Conservation (phyloP, 2,888 invertebrate genomes). For the Melieria crassipennis region DNA sequence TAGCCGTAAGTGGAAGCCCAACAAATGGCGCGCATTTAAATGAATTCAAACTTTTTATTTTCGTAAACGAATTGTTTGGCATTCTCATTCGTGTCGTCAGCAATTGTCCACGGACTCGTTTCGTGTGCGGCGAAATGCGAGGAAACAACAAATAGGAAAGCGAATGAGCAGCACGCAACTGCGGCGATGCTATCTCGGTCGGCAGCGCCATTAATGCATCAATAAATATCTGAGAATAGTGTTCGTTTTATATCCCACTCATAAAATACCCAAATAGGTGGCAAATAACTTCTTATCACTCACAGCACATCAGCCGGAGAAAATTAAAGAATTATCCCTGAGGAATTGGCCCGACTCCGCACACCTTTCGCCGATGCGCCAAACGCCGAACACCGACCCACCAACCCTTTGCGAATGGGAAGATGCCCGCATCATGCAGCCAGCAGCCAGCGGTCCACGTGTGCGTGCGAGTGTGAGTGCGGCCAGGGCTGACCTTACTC, state of each 20-base stretch:
- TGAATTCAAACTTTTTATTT: background rate
- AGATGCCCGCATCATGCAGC: no score
- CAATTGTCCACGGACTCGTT: constrained; percentile 1
- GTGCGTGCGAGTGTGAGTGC: constrained; percentile 17
- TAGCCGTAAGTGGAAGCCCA: no score
- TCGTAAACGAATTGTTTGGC: background rate
- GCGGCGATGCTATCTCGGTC: background rate
- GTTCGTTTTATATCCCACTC: constrained; percentile 42
- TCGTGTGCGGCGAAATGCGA: background rate
- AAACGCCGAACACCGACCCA: background rate
- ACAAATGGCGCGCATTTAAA: background rate
- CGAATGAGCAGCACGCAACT: background rate
- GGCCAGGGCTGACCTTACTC: constrained; percentile 14
- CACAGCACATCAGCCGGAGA: constrained; percentile 53
- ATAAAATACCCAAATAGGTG: constrained; percentile 56
- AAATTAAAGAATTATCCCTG: constrained; percentile 60
- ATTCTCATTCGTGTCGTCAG: background rate
- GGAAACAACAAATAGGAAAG: no score
- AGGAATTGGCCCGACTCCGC: constrained; percentile 42
- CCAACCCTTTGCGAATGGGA: constrained; percentile 3
- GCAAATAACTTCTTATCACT: constrained; percentile 61
- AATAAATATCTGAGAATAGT: constrained; percentile 28
- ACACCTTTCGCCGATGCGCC: constrained; percentile 39
- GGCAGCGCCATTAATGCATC: constrained; percentile 11
- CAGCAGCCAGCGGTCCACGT: constrained; percentile 1